These are phyloP conservation scores for Tigriopus californicus DNA, from an alignment of 2,888 invertebrate genomes.

Conservation along the genomic window DNA sequence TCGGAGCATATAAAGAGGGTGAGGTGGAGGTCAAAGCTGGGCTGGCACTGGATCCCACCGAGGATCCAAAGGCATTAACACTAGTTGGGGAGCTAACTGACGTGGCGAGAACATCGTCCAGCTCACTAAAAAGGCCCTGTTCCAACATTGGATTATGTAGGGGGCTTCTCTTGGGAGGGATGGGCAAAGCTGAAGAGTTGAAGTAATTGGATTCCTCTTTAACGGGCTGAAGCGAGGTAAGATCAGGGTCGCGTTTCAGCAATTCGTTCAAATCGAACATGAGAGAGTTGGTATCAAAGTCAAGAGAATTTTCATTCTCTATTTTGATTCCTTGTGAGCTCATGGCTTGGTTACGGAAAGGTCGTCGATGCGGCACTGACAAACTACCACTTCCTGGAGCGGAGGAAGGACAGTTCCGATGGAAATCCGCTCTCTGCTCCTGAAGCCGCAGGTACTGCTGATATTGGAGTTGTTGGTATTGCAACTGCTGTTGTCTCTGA, in stretches of 20 bases:
- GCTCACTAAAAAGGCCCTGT: not conserved
- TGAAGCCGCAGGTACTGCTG: too few species aligned
- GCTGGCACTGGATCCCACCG: not conserved
- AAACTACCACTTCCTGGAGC: too few species aligned
- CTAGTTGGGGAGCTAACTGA: not conserved
- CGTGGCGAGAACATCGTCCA: not conserved
- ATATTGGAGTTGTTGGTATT: too few species aligned
- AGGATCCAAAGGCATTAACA: not conserved
- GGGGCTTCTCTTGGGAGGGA: too few species aligned
- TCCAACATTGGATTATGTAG: too few species aligned
- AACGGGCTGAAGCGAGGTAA: not conserved
- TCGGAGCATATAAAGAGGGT: not conserved
- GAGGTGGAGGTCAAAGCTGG: not conserved
- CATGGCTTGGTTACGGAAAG: too few species aligned
- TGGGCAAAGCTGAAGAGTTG: not conserved
- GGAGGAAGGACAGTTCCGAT: too few species aligned
- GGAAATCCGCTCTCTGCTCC: too few species aligned
- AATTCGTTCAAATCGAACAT: slow-evolving; percentile 5
- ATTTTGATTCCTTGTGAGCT: too few species aligned
- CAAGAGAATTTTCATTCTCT: too few species aligned
- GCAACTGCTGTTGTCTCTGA: too few species aligned
- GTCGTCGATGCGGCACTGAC: too few species aligned
- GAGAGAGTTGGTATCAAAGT: not conserved
- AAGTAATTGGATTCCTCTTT: not conserved
- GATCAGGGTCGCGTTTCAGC: not conserved